phyloP scores from a whole-genome alignment of 2,797 vertebrate genomes.

The Brachyalestes nurse region DNA sequence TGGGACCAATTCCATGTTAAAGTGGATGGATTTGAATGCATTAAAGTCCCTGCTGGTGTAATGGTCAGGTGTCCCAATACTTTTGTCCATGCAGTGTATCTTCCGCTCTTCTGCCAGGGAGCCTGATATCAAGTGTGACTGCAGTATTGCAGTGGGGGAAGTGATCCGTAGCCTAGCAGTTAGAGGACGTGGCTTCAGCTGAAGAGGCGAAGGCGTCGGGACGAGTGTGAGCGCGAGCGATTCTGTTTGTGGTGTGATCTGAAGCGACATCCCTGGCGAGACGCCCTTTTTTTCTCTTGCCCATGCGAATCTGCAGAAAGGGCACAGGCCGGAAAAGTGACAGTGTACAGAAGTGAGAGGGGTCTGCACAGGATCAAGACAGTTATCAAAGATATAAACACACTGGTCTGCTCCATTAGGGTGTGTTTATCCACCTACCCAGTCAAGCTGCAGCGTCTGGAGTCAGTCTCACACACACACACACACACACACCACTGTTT shows the following conservation, averaged over 20 bases:
- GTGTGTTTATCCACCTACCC: constrained; percentile 36
- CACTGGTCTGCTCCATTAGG: constrained; percentile 25
- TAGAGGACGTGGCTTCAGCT: neutral
- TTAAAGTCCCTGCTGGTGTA: too few relatives aligned
- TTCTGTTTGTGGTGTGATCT: neutral
- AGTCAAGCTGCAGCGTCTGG: constrained; percentile 20
- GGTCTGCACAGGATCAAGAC: constrained; percentile 28
- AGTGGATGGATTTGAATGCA: too few relatives aligned
- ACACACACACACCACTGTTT: neutral
- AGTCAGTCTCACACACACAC: constrained; percentile 27
- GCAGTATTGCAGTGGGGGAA: neutral
- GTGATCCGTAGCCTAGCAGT: neutral
- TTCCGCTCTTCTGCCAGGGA: neutral
- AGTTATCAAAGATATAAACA: constrained; percentile 46
- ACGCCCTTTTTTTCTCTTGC: neutral
- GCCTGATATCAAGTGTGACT: neutral
- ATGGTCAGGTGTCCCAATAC: too few relatives aligned
- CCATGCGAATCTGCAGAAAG: neutral
- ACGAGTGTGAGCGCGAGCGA: neutral
- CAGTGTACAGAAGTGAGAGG: constrained; percentile 2
- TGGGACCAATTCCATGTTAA: too few relatives aligned
- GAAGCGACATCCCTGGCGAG: constrained; percentile 10
- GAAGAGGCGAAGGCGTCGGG: neutral
- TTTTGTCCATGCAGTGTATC: too few relatives aligned
- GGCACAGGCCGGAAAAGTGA: constrained; percentile 10